Conservation (phyloP, 2,888 invertebrate species). For the Conops quadrifasciatus region DNA sequence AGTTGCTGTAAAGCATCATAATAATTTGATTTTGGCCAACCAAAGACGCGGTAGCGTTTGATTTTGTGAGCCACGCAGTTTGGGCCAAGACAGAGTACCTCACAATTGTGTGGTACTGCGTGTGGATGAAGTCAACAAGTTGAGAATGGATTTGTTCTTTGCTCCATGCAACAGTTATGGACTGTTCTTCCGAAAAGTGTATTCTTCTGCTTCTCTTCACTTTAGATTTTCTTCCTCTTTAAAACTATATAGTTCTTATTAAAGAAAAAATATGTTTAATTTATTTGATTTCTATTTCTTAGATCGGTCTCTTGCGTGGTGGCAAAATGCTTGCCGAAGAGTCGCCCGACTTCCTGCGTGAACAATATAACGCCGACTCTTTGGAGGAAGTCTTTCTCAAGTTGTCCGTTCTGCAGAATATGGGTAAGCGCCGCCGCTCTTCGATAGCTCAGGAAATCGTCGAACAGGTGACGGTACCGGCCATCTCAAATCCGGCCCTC, state of each 20-base stretch:
- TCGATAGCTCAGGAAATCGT: slow-evolving; percentile 82
- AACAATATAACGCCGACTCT: slow-evolving; percentile 76
- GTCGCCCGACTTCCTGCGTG: slow-evolving; percentile 76
- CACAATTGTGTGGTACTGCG: no score
- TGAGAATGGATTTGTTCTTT: slow-evolving; percentile 18
- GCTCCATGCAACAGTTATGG: not conserved
- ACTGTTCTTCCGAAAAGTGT: no score
- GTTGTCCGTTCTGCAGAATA: slow-evolving; percentile 80
- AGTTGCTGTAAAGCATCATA: no score
- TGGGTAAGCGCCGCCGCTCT: slow-evolving; percentile 81
- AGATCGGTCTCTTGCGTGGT: slow-evolving; percentile 86
- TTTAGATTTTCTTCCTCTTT: no score
- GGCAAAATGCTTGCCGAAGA: slow-evolving; percentile 87
- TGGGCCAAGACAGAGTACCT: no score
- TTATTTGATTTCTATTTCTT: slow-evolving; percentile 34
- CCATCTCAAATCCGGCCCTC: slow-evolving; percentile 73
- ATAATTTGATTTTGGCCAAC: no score
- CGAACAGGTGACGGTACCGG: slow-evolving; percentile 73
- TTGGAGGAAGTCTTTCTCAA: slow-evolving; percentile 85
- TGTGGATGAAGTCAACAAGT: slow-evolving; percentile 18
- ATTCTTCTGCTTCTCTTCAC: no score
- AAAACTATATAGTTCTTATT: no score
- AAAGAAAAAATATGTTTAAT: no score
- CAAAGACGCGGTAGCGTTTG: no score
- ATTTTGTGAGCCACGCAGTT: no score